A percentile compares a stretch with the other conserved stretches of the same genome.
These are phyloP conservation scores for Anastrepha ludens DNA, from an alignment of 1,140 invertebrate species.

Conservation along the genomic window DNA sequence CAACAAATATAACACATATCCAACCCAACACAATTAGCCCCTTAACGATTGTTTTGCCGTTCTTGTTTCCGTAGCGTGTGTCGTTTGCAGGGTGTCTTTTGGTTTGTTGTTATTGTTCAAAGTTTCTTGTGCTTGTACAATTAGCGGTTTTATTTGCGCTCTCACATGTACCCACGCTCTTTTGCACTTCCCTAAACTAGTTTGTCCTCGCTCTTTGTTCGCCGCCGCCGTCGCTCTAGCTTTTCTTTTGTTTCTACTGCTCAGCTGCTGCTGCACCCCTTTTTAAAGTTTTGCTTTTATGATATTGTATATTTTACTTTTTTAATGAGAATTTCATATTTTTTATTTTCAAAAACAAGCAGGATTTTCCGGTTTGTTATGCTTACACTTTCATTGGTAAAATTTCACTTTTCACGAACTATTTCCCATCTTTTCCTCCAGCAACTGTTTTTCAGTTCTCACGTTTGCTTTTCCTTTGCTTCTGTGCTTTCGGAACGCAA, in stretches of 20 bases:
- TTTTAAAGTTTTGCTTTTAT: not conserved
- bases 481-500: constrained; percentile 7
- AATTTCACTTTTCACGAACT: constrained; percentile 42
- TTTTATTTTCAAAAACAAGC: not conserved
- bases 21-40: constrained; percentile 28
- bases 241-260: constrained; percentile 34
- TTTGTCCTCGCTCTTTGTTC: constrained; percentile 23
- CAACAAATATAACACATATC: not conserved
- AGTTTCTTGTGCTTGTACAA: not conserved
- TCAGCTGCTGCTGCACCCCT: constrained; percentile 44
- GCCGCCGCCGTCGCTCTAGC: not conserved
- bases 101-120: not conserved
- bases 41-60: not conserved
- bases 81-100: not conserved
- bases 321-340: not conserved
- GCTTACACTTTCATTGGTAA: not conserved
- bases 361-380: not conserved
- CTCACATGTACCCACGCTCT: constrained; percentile 32
- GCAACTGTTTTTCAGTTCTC: constrained; percentile 15
- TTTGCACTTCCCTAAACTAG: constrained; percentile 15
- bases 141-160: constrained; percentile 26
- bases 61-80: constrained; percentile 27
- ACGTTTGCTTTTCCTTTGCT: not conserved
- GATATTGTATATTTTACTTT: not conserved
- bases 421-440: constrained; percentile 12